Evolutionary conservation across 2,888 invertebrate species (phyloP), one percentile per base, ranked within the genome.

Genomic region (Spialia ferax): DNA sequence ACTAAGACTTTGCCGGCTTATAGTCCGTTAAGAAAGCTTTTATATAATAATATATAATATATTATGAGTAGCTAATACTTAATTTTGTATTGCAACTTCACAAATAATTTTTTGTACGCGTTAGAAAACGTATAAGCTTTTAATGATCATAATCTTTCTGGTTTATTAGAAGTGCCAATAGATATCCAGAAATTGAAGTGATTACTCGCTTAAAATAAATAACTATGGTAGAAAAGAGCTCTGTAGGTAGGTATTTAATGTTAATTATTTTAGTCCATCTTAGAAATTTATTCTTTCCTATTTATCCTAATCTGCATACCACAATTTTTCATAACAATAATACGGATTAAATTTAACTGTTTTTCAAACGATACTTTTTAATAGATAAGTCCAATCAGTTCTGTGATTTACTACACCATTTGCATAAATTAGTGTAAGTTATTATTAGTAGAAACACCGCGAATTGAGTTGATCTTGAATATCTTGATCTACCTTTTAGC

Each of bases 1-100:
- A 83, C 85, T 79, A 81, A 74, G 73, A 81, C 82, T 83, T 83
- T 82, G 82, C 76, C 78, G 73, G 76, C 69, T 70, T 50, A 67
- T 59, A 54, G 20, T 54, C 7, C 26, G 23, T 54, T 13, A n/a
- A 26, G 52, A 22, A 7, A 22, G 45, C 11, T 32, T 18, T 18
- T 52, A 48, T 29, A 11, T 38, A 38, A n/a, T n/a, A 4, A 35
- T 13, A 32, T 32, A 7, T n/a, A n/a, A n/a, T n/a, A n/a, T n/a
- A n/a, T n/a, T n/a, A n/a, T 1, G 15, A 42, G 42, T 15, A 15
- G 42, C 15, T 42, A 7, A 38, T 42, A 42, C 15, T 42, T 6
- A 7, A 42, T 42, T 6, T 42, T 15, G 15, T 15, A 42, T 42
- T 42, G 15, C 42, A 42, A 42, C 42, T 42, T 42, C 15, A 42